Evolutionary conservation across 1,140 invertebrate species (phyloP).

Genomic region (Drosophila varians): DNA sequence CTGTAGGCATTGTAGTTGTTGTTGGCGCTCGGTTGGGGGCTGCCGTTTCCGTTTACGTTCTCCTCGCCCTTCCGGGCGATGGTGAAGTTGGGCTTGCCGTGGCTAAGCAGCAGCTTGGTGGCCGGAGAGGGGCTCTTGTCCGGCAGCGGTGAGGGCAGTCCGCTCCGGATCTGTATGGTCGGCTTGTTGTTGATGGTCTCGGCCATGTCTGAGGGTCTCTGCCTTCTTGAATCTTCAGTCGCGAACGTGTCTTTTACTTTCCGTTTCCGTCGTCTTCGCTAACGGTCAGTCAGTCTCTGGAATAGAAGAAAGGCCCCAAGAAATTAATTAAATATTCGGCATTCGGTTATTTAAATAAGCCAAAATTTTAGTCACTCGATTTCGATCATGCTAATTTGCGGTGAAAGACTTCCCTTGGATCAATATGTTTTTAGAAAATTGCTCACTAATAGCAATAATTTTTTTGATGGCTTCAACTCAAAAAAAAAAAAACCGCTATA

Average conservation of each 20-base stretch:
- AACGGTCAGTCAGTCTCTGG: slow-evolving; percentile 56
- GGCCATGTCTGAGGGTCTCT: slow-evolving; percentile 49
- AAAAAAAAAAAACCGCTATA: background rate
- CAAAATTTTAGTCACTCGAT: slow-evolving; percentile 33
- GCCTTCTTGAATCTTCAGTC: slow-evolving; percentile 14
- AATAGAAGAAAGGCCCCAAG: slow-evolving; percentile 21
- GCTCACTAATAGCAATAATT: slow-evolving; percentile 31
- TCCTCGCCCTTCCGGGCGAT: slow-evolving; percentile 63
- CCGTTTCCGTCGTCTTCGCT: slow-evolving; percentile 55
- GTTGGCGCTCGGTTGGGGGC: slow-evolving; percentile 53
- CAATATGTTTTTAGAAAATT: slow-evolving; percentile 11
- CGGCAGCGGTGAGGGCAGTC: slow-evolving; percentile 57
- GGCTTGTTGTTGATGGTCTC: slow-evolving; percentile 75
- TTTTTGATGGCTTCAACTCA: slow-evolving; percentile 39
- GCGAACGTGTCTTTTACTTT: slow-evolving; percentile 70
- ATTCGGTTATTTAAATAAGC: slow-evolving; percentile 36
- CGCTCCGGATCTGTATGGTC: slow-evolving; percentile 71
- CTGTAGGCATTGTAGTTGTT: slow-evolving; percentile 74
- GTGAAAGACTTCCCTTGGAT: slow-evolving; percentile 15
- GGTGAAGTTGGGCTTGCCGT: slow-evolving; percentile 83
- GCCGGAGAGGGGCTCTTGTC: slow-evolving; percentile 79
- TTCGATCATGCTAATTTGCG: slow-evolving; percentile 39
- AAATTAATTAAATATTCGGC: slow-evolving; percentile 24
- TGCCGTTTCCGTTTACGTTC: slow-evolving; percentile 55
- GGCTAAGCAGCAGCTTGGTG: slow-evolving; percentile 78